These are phyloP conservation scores for Seira sanloemensis DNA, from an alignment of 2,888 invertebrate genomes.

Conservation along the genomic window DNA sequence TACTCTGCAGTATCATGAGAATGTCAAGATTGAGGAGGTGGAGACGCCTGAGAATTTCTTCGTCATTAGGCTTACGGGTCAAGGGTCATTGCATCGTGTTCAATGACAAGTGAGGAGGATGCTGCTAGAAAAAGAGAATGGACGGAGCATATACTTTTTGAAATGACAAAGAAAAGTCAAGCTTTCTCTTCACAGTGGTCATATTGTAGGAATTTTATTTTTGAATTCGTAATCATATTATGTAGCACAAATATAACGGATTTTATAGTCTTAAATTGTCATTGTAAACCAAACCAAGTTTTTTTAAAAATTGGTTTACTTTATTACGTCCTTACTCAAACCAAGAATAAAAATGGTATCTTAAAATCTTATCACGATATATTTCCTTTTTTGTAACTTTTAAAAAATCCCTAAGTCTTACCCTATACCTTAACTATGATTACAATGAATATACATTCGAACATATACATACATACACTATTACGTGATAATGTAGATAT, in stretches of 20 bases:
- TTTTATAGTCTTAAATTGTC: slow-evolving; percentile 63
- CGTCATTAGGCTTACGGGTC: slow-evolving; percentile 29
- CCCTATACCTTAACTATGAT: neutral
- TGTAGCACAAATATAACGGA: slow-evolving; percentile 62
- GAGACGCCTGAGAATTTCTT: slow-evolving; percentile 25
- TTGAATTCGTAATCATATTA: slow-evolving; percentile 53
- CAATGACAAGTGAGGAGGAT: neutral
- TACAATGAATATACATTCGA: no score
- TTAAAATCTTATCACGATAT: slow-evolving; percentile 45
- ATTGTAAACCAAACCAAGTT: slow-evolving; percentile 52
- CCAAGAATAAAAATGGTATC: slow-evolving; percentile 39
- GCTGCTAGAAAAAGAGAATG: neutral
- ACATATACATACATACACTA: no score
- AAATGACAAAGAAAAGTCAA: neutral
- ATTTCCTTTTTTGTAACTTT: slow-evolving; percentile 35
- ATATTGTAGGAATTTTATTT: slow-evolving; percentile 55
- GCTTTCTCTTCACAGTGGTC: slow-evolving; percentile 34
- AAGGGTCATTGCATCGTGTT: neutral
- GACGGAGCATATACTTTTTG: no score
- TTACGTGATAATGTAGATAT: neutral
- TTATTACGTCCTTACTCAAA: slow-evolving; percentile 15
- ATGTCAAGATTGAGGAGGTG: slow-evolving; percentile 41
- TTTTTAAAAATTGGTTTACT: slow-evolving; percentile 49
- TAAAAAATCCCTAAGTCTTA: no score
- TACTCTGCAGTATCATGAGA: slow-evolving; percentile 58